phyloP scores from a whole-genome alignment of 2,113 vertebrate genomes.

The Polyodon spathula region DNA sequence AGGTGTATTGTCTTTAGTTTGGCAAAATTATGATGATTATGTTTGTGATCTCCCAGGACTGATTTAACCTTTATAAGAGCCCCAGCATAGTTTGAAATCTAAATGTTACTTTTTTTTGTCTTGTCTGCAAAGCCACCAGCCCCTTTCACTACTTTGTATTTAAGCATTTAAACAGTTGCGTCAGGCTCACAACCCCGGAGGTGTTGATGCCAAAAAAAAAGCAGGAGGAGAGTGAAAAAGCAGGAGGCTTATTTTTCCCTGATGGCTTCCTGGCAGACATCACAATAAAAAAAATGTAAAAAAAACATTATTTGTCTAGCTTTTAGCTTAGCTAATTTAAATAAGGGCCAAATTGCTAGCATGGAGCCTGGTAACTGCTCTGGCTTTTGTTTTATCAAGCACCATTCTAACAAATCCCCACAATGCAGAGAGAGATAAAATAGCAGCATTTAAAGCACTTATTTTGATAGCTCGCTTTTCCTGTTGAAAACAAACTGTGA shows the following conservation, averaged over 20 bases:
- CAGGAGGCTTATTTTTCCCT: neutral
- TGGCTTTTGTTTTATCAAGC: slow-evolving; percentile 13
- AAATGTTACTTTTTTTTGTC: no score
- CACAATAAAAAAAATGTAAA: neutral
- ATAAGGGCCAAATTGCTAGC: slow-evolving; percentile 13
- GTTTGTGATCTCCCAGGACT: no score
- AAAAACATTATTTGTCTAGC: slow-evolving; percentile 18
- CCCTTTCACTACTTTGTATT: neutral
- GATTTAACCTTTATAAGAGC: no score
- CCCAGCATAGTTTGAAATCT: no score
- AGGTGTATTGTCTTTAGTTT: no score
- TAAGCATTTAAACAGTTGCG: neutral
- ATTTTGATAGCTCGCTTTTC: neutral
- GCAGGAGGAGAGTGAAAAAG: neutral
- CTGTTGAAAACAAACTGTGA: neutral
- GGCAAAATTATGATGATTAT: no score
- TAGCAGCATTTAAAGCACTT: slow-evolving; percentile 7
- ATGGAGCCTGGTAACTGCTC: slow-evolving; percentile 2
- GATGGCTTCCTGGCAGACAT: slow-evolving; percentile 4
- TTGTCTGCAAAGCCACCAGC: no score
- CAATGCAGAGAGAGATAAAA: neutral
- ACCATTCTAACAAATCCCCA: neutral
- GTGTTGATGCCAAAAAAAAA: neutral
- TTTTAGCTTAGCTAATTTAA: slow-evolving; percentile 19
- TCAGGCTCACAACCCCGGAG: neutral